phyloP scores from a whole-genome alignment of 2,113 vertebrate genomes.

The Amphiprion percula region DNA sequence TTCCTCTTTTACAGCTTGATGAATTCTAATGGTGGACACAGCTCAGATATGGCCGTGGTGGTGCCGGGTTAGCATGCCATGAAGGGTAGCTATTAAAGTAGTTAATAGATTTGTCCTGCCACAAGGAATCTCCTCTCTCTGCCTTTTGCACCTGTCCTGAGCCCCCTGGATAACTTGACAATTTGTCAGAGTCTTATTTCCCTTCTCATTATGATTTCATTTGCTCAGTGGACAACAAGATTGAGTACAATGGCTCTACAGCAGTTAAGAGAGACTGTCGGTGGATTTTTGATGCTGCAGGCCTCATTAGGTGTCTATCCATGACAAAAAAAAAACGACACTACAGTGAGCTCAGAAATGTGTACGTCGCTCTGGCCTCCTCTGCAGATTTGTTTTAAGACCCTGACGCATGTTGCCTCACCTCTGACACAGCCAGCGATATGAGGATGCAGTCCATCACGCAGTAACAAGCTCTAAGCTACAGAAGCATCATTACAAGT shows the following conservation, averaged over 20 bases:
- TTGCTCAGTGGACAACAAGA: constrained; percentile 50
- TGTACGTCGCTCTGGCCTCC: neutral
- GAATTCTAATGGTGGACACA: constrained; percentile 67
- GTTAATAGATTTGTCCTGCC: constrained; percentile 76
- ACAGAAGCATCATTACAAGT: constrained; percentile 42
- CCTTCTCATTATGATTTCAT: constrained; percentile 51
- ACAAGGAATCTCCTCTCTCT: constrained; percentile 36
- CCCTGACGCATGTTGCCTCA: constrained; percentile 12
- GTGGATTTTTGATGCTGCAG: constrained; percentile 43
- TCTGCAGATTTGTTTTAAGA: constrained; percentile 39
- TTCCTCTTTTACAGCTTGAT: constrained; percentile 68
- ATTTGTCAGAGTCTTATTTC: constrained; percentile 59
- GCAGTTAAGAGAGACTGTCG: constrained; percentile 41
- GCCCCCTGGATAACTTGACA: constrained; percentile 58
- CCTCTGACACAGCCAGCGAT: constrained; percentile 8
- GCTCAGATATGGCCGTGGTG: constrained; percentile 32
- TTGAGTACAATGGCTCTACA: constrained; percentile 58
- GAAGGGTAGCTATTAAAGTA: constrained; percentile 67
- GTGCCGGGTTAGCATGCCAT: constrained; percentile 46
- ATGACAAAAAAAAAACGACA: constrained; percentile 4
- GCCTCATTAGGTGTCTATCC: constrained; percentile 56
- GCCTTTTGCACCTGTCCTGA: constrained; percentile 66
- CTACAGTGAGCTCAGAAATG: constrained; percentile 14
- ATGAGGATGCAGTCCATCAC: constrained; percentile 52
- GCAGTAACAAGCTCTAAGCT: constrained; percentile 51